Evolutionary conservation across 2,113 vertebrate species (phyloP).

Genomic region (Phalacrocorax pelagicus): DNA sequence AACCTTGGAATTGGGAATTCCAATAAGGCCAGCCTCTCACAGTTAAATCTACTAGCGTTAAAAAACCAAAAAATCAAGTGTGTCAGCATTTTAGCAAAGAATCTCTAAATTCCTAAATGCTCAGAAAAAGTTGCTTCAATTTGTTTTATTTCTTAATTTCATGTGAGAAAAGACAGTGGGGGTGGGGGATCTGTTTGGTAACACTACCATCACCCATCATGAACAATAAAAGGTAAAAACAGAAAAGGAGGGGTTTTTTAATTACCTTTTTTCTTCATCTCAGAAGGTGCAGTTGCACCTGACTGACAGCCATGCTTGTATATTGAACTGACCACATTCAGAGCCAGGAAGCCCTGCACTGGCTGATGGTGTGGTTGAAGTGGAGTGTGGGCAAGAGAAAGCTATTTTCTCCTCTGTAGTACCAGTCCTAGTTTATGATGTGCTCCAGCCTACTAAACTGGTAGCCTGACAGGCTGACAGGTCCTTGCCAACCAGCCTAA

Average conservation of each 20-base stretch:
- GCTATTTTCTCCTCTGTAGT: background rate
- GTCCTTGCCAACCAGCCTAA: background rate
- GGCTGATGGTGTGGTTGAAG: background rate
- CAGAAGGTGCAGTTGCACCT: background rate
- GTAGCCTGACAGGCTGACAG: background rate
- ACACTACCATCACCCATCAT: background rate
- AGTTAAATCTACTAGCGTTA: background rate
- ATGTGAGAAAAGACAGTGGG: background rate
- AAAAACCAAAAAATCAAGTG: background rate
- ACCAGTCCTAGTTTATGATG: background rate
- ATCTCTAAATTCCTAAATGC: background rate
- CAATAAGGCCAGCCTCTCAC: background rate
- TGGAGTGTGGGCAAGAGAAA: background rate
- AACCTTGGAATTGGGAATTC: background rate
- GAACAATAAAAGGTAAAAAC: background rate
- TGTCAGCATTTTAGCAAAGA: background rate
- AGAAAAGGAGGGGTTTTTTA: background rate
- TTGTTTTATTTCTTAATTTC: background rate
- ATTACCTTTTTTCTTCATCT: background rate
- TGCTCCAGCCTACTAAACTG: constrained; percentile 1
- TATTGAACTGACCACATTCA: background rate
- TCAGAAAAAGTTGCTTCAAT: background rate
- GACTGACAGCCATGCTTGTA: background rate
- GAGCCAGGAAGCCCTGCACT: background rate
- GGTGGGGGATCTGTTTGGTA: background rate